Evolutionary conservation across 2,797 vertebrate genomes (phyloP).

Genomic region (Parotocinclus haroldoi): DNA sequence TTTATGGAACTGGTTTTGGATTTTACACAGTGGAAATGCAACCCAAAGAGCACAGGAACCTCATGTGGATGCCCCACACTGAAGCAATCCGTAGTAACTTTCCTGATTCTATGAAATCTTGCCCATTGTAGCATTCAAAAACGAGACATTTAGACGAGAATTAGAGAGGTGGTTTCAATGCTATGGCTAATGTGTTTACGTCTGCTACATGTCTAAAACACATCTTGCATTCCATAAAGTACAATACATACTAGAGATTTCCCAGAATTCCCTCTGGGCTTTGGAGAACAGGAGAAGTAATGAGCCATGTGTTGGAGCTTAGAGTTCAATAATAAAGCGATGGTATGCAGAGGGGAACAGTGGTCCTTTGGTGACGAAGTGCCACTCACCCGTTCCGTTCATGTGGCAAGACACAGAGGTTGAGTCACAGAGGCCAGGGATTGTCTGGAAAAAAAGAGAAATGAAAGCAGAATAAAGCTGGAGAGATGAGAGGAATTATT

Average conservation of each 20-base stretch:
- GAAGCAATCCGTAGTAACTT: too few relatives aligned
- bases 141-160: too few relatives aligned
- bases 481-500: conserved; percentile 32
- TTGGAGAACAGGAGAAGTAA: conserved; percentile 4
- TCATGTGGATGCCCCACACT: too few relatives aligned
- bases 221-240: background rate
- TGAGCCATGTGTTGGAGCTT: background rate
- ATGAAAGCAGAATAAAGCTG: conserved; percentile 17
- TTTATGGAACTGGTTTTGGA: too few relatives aligned
- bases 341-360: conserved; percentile 7
- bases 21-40: too few relatives aligned
- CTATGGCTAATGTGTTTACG: too few relatives aligned
- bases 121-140: too few relatives aligned
- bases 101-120: too few relatives aligned
- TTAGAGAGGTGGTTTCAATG: too few relatives aligned
- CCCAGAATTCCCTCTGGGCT: conserved; percentile 7
- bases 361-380: conserved; percentile 23
- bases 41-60: too few relatives aligned
- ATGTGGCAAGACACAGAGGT: conserved; percentile 25
- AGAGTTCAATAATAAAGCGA: background rate
- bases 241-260: background rate
- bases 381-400: conserved; percentile 24
- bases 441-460: conserved; percentile 20
- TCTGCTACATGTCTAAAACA: too few relatives aligned
- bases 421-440: conserved; percentile 20